Evolutionary conservation across 2,113 vertebrate species (phyloP).

Genomic region (Elgaria multicarinata): DNA sequence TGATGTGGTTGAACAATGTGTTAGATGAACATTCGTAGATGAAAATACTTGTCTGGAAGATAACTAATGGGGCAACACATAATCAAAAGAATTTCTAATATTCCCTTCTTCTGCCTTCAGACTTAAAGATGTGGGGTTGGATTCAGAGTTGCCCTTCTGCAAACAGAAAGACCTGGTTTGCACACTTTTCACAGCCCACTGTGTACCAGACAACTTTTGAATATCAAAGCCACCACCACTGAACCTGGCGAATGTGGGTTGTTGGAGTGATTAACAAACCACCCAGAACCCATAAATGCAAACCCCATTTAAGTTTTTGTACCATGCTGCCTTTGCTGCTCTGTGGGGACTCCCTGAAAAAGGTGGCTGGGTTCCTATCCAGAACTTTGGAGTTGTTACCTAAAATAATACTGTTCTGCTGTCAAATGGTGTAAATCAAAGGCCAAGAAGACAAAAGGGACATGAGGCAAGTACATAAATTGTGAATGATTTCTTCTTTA

Average conservation of each 20-base stretch:
- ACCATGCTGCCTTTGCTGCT: neutral
- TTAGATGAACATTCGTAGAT: neutral
- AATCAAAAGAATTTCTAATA: neutral
- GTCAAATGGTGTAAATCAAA: neutral
- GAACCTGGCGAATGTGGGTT: too few relatives aligned
- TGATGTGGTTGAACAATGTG: neutral
- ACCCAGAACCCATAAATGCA: too few relatives aligned
- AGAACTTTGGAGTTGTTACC: neutral
- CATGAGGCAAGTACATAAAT: too few relatives aligned
- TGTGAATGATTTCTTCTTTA: too few relatives aligned
- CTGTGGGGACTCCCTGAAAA: neutral
- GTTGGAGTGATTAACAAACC: too few relatives aligned
- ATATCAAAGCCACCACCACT: too few relatives aligned
- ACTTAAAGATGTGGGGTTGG: neutral
- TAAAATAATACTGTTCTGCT: neutral
- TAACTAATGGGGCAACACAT: neutral
- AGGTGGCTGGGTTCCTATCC: neutral
- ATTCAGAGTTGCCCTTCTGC: neutral
- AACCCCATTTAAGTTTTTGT: too few relatives aligned
- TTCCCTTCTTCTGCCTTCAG: neutral
- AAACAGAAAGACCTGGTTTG: neutral
- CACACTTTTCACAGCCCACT: too few relatives aligned
- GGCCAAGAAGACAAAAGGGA: neutral
- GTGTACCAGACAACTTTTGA: too few relatives aligned
- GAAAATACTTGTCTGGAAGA: neutral